Evolutionary conservation across 2,888 invertebrate species (phyloP), one percentile per base, ranked within the genome.

Genomic region (Xylota segnis): DNA sequence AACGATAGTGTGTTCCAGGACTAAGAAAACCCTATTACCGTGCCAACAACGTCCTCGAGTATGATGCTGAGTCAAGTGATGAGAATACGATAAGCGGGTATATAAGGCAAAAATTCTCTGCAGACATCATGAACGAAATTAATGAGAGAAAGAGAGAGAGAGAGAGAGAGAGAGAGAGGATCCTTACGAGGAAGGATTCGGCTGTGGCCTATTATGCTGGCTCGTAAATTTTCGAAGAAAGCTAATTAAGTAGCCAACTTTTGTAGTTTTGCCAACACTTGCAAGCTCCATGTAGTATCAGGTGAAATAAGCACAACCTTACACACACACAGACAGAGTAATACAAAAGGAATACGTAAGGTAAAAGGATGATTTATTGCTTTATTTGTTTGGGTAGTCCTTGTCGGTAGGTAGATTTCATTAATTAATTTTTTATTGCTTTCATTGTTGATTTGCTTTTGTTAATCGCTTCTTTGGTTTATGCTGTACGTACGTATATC

Each of bases 181-280:
- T 75, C 75, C 37, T 56, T 75, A 56, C 32, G 59, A 29, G 45
- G 40, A 65, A 50, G 76, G 68, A 58, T 76, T 76, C 75, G 37
- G 29, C 34, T 65, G 58, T 37, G 18, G 32, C 66, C 27, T 47
- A 43, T 40, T 58, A 76, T 40, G 66, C 29, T 59, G 47, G 59
- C 68, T 68, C 76, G 68, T 76, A 76, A 68, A 76, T 76, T 68
- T 68, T 59, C 50, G 50, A 76, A 58, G 50, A 66, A 76, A 68
- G 52, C 76, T 76, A 76, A 76, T 76, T 76, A 76, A 76, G 68
- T 68, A 68, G 59, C 40, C 66, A 59, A 76, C 50, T 76, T 76
- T 76, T 68, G 40, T 68, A 76, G 68, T 76, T 50, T 76, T 32
- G 59, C 58, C 43, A 75, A 75, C 54, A 54, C 43, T 68, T 54